A percentile compares a stretch with the other conserved stretches of the same genome.
Evolutionary conservation across 2,113 vertebrate species (phyloP).

Genomic region (Laticauda colubrina): DNA sequence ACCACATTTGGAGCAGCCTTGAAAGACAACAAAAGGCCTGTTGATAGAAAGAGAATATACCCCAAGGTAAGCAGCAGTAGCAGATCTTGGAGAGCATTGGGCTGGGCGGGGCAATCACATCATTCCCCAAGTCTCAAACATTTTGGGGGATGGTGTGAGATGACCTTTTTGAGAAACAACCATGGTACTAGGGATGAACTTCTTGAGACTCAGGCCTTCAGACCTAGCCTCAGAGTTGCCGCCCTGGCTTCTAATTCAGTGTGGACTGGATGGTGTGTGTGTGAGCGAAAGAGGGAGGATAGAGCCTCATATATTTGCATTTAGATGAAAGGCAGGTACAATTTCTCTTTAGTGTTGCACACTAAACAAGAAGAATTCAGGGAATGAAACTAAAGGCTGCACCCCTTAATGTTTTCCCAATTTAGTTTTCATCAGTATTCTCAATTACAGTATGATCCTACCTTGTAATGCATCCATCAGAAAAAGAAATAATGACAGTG

Average conservation of each 20-base stretch:
- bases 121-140: not conserved
- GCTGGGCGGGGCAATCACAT: not conserved
- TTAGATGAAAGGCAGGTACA: not conserved
- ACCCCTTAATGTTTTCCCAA: not conserved
- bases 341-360: not conserved
- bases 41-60: not conserved
- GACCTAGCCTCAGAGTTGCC: too few relatives aligned
- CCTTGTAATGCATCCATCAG: not conserved
- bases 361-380: not conserved
- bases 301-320: not conserved
- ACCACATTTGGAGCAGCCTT: not conserved
- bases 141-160: not conserved
- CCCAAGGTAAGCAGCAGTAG: not conserved
- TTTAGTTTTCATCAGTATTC: not conserved
- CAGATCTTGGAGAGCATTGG: not conserved
- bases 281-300: too few relatives aligned
- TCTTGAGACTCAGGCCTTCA: not conserved
- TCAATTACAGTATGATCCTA: not conserved
- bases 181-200: not conserved
- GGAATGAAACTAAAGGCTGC: not conserved
- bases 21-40: not conserved
- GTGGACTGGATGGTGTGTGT: not conserved
- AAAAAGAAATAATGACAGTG: not conserved
- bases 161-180: not conserved
- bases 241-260: not conserved